Conservation (phyloP, 1,140 invertebrate species). For the Drosophila paulistorum region DNA sequence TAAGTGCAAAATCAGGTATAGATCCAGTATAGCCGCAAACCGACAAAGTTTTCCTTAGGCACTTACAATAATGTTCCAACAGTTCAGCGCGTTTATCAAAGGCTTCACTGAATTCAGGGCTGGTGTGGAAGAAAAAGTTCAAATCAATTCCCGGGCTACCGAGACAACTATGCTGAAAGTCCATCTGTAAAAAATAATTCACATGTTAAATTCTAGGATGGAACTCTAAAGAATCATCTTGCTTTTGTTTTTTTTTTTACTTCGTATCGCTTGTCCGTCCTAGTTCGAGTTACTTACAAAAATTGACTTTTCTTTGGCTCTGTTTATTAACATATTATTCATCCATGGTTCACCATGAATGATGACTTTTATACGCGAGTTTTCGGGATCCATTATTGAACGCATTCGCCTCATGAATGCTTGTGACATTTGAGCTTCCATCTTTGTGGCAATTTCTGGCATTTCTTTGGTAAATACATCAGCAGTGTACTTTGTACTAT, state of each 20-base stretch:
- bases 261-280: background rate
- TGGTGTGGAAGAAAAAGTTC: conserved; percentile 69
- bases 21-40: conserved; percentile 43
- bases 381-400: conserved; percentile 42
- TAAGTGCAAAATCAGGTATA: conserved; percentile 71
- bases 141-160: conserved; percentile 72
- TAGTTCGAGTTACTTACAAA: conserved; percentile 70
- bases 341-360: conserved; percentile 87
- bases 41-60: conserved; percentile 71
- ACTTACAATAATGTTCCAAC: conserved; percentile 63
- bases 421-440: conserved; percentile 65
- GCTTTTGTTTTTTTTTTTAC: too few relatives aligned
- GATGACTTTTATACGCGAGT: conserved; percentile 83
- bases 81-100: conserved; percentile 67
- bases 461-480: conserved; percentile 81
- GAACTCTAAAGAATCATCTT: background rate
- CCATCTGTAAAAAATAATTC: conserved; percentile 45
- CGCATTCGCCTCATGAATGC: conserved; percentile 40
- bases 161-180: conserved; percentile 67
- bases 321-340: conserved; percentile 86
- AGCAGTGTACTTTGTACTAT: conserved; percentile 45
- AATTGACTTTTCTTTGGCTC: conserved; percentile 84
- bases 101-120: conserved; percentile 53
- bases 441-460: conserved; percentile 63
- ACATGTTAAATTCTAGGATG: too few relatives aligned